Evolutionary conservation across 64 coral and sea anemone genomes (phyloP), one percentile per base, ranked within the genome.

Genomic region (Platygyra sinensis): DNA sequence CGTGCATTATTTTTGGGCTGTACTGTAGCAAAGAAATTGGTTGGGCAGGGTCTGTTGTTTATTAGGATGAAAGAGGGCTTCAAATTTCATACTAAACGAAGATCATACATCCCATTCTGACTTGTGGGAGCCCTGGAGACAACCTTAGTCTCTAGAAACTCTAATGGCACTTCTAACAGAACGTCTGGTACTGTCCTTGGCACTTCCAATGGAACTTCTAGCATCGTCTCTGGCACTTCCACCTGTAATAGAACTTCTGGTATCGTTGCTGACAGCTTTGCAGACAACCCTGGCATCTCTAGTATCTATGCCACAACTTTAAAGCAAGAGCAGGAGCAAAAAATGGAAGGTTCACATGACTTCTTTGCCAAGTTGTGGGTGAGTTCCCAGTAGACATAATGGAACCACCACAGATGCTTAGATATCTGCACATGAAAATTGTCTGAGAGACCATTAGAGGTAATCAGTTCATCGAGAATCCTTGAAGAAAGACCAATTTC

Each of bases 401-500:
- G 2, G 76, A 93, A 54, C 91, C 91, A 38, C 80, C 76, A 8
- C 83, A 93, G 86, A 87, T 93, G 91, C 76, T 87, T 12, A 80
- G 84, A 87, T 87, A 87, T 60, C 52, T 81, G 28, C 76, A 74
- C 38, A 93, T 80, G 39, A 87, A 93, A 52, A 87, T 93, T 72
- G 83, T 80, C 50, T 24, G 91, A 83, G 0, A 80, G 91, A 87
- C 46, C 83, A 25, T 36, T 93, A 31, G 83, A 93, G 4, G 86
- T 92, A 24, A 92, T 63, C 33, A 64, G 80, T 29, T 63, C 79
- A 27, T 29, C n/a, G 13, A 1, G 18, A 42, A 76, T 49, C 82
- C 71, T 75, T 61, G 87, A 90, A 81, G 93, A 80, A 79, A 94
- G 25, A 90, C 87, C 33, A 94, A 90, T 60, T 90, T 28, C 52